These are phyloP conservation scores for Leptatherina wallacei DNA, from an alignment of 2,797 vertebrate species.

Conservation along the genomic window DNA sequence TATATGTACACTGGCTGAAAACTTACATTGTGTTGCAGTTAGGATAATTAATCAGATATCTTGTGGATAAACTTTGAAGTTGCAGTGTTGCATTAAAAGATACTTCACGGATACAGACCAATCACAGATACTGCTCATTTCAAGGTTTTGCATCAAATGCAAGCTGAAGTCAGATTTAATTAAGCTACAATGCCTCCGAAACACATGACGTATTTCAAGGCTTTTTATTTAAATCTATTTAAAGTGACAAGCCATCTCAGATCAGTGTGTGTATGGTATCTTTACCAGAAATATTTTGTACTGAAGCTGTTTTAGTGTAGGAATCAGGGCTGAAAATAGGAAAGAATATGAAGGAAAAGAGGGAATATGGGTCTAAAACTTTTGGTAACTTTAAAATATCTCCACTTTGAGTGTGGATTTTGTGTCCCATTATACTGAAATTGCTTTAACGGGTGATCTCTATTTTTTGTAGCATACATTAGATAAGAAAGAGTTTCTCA, in stretches of 20 bases:
- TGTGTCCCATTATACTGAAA: not conserved
- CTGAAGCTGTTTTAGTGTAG: too few species aligned
- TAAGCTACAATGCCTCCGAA: not conserved
- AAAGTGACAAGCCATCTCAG: not conserved
- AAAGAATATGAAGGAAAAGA: too few species aligned
- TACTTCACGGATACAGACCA: not conserved
- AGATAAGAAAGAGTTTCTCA: not conserved
- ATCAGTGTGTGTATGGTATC: not conserved
- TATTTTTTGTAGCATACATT: too few species aligned
- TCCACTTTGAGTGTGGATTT: not conserved
- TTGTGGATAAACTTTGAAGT: not conserved
- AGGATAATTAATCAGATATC: not conserved
- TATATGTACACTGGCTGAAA: not conserved
- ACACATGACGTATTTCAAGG: not conserved
- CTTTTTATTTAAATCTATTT: not conserved
- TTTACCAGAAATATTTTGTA: not conserved
- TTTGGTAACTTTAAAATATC: too few species aligned
- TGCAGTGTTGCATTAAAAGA: conserved; percentile 1
- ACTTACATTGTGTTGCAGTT: not conserved
- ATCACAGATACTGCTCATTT: not conserved
- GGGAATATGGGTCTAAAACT: not conserved
- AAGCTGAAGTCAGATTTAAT: too few species aligned
- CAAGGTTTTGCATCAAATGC: too few species aligned
- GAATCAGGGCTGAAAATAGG: too few species aligned
- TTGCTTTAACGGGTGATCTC: not conserved